Evolutionary conservation across 2,113 vertebrate genomes (phyloP), one percentile per base, ranked within the genome.

Genomic region (Danionella cerebrum): DNA sequence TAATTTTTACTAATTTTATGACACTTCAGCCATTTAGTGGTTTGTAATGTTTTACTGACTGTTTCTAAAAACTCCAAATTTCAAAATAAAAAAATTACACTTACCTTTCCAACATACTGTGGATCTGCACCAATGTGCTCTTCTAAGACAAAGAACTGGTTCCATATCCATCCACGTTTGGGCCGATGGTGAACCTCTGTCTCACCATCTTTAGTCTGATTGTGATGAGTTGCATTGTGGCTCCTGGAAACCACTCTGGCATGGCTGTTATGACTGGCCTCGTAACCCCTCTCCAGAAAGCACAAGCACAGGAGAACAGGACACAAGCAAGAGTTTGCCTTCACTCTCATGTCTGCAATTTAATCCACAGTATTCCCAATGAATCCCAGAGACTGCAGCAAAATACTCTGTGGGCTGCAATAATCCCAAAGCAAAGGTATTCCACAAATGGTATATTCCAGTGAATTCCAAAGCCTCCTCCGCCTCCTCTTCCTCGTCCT

Each of bases 71-170:
- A n/a, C n/a, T n/a, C n/a, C n/a, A n/a, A n/a, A n/a, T n/a, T 41
- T 5, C n/a, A 41, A 14, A 41, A 41, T 13, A 14, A 3, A 41
- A 41, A 13, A n/a, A 10, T 31, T 12, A n/a, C 58, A 8, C 71
- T 79, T 94, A 98, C 96, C 91, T 98, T 98, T 82, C 96, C 96
- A 59, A 98, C 95, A 69, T 98, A 98, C 66, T 98, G 96, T 58
- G 92, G 90, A 42, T 98, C 94, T 58, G 94, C 88, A 85, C 96
- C 96, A 82, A 98, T 91, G 68, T 98, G 95, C 86, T 98, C 96
- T 93, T 98, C 96, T 94, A 98, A 94, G 92, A 98, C 95, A 89
- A 98, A 98, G 93, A 98, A 98, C 86, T 98, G 96, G 84, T 98
- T 98, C 96, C 96, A 98, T 73, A 98, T 97, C 96, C 96, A 98